These are phyloP conservation scores for Acanthococcus lagerstroemiae DNA, from an alignment of 2,888 invertebrate genomes.

Conservation along the genomic window DNA sequence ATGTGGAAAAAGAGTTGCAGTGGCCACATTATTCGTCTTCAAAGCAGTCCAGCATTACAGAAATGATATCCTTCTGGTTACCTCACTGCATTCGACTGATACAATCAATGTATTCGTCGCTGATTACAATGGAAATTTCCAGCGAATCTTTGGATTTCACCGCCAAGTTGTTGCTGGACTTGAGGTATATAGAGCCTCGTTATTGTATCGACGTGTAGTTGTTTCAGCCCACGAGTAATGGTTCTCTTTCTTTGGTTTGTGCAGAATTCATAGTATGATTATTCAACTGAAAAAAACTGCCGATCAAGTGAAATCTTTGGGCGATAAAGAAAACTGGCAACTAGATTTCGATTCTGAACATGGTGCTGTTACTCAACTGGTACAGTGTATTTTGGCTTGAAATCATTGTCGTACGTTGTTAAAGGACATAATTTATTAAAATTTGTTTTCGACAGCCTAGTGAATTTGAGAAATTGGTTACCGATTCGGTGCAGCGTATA, in stretches of 20 bases:
- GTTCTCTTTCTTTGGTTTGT: slow-evolving; percentile 32
- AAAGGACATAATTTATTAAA: not conserved
- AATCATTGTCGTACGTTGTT: not conserved
- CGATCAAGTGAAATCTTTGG: slow-evolving; percentile 60
- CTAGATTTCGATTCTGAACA: slow-evolving; percentile 72
- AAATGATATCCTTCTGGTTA: slow-evolving; percentile 49
- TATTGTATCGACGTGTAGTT: too few relatives aligned
- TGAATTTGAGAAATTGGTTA: slow-evolving; percentile 60
- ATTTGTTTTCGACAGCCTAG: slow-evolving; percentile 48
- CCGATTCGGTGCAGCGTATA: slow-evolving; percentile 59
- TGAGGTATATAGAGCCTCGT: slow-evolving; percentile 54
- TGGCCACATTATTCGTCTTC: slow-evolving; percentile 42
- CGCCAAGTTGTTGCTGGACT: slow-evolving; percentile 72
- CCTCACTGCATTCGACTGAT: slow-evolving; percentile 72
- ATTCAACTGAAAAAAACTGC: slow-evolving; percentile 75
- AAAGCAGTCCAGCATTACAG: slow-evolving; percentile 10
- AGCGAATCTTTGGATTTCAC: slow-evolving; percentile 78
- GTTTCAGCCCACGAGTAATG: too few relatives aligned
- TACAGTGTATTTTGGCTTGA: slow-evolving; percentile 1
- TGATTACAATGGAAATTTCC: slow-evolving; percentile 76
- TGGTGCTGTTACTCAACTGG: slow-evolving; percentile 70
- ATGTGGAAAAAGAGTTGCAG: slow-evolving; percentile 45
- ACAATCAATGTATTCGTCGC: slow-evolving; percentile 65
- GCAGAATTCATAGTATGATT: slow-evolving; percentile 67
- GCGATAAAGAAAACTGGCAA: slow-evolving; percentile 72